phyloP scores from a whole-genome alignment of 2,113 vertebrate genomes.

The Spea bombifrons region DNA sequence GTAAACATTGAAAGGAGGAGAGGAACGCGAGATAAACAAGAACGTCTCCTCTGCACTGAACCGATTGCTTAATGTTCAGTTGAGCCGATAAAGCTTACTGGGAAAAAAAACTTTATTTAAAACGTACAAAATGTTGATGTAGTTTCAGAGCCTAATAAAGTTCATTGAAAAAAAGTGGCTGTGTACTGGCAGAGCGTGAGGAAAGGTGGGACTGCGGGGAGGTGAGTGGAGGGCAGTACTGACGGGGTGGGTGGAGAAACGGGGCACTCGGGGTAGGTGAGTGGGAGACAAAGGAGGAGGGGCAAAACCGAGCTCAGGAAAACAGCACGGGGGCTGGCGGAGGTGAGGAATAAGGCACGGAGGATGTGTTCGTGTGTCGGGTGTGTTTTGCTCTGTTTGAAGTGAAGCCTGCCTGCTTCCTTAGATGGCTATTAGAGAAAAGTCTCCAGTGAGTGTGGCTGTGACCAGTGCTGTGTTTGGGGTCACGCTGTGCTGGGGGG shows the following conservation, averaged over 20 bases:
- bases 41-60: too few species aligned
- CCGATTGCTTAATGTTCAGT: too few species aligned
- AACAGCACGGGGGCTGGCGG: neutral
- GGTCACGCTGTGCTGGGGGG: too few species aligned
- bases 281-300: neutral
- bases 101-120: neutral
- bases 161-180: neutral
- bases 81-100: slow-evolving; percentile 14
- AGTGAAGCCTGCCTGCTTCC: too few species aligned
- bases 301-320: too few species aligned
- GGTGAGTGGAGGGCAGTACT: neutral
- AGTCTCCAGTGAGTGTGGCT: too few species aligned
- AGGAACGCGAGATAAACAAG: too few species aligned
- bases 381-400: neutral
- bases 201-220: neutral
- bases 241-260: neutral
- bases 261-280: neutral
- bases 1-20: too few species aligned
- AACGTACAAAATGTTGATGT: neutral
- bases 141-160: neutral
- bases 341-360: neutral
- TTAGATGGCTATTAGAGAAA: too few species aligned
- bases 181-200: neutral
- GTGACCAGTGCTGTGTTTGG: too few species aligned
- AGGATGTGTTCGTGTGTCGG: slow-evolving; percentile 16